phyloP scores from a whole-genome alignment of 1,140 invertebrate genomes.

The Calliopsis andreniformis region DNA sequence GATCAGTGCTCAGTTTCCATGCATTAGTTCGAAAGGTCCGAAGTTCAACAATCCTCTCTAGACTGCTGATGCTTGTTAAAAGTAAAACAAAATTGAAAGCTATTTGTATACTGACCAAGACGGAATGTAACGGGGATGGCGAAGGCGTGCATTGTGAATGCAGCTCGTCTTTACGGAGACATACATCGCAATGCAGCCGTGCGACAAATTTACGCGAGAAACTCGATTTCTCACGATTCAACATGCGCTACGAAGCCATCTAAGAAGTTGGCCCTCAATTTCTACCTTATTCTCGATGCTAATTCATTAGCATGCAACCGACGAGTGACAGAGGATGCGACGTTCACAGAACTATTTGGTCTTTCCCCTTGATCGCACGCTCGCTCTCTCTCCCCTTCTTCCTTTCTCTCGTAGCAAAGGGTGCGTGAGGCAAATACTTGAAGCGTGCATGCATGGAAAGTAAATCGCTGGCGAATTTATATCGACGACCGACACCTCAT shows the following conservation, averaged over 20 bases:
- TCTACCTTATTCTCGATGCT: conserved; percentile 18
- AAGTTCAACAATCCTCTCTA: not conserved
- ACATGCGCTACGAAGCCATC: not conserved
- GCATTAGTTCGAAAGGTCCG: too few relatives aligned
- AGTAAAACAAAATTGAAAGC: not conserved
- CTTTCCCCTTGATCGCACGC: conserved; percentile 31
- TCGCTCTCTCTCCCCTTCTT: conserved; percentile 3
- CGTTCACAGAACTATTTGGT: conserved; percentile 66
- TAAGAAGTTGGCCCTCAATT: conserved; percentile 9
- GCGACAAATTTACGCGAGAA: conserved; percentile 49
- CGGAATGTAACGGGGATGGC: conserved; percentile 4
- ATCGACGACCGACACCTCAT: conserved; percentile 8
- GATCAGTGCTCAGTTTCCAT: not conserved
- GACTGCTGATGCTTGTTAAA: too few relatives aligned
- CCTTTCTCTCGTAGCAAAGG: conserved; percentile 14
- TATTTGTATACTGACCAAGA: not conserved
- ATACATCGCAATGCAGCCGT: conserved; percentile 35
- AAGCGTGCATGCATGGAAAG: conserved; percentile 36
- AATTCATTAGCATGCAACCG: conserved; percentile 67
- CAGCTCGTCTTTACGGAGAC: not conserved
- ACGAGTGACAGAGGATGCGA: conserved; percentile 65
- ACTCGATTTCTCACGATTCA: conserved; percentile 55
- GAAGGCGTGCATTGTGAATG: conserved; percentile 17
- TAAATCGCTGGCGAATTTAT: conserved; percentile 36
- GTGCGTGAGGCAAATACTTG: conserved; percentile 59